phyloP scores from a whole-genome alignment of 1,140 invertebrate species.

The Scaptomyza graminum region DNA sequence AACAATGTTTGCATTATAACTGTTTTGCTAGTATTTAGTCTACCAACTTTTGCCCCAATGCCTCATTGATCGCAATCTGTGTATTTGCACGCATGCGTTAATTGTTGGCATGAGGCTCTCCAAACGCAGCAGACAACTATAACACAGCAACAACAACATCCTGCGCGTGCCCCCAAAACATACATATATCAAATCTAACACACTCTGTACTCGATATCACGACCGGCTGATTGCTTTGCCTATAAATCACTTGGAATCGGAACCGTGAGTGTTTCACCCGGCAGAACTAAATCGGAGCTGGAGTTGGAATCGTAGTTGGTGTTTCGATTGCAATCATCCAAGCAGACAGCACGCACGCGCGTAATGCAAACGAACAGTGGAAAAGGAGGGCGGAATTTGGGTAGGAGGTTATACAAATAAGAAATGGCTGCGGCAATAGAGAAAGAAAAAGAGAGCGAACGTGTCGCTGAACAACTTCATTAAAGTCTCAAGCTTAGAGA shows the following conservation, averaged over 20 bases:
- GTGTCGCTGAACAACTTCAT: conserved; percentile 66
- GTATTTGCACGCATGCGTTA: conserved; percentile 74
- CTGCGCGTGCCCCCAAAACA: conserved; percentile 80
- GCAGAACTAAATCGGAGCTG: conserved; percentile 1
- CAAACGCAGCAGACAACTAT: conserved; percentile 10
- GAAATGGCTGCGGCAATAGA: conserved; percentile 11
- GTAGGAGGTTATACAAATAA: conserved; percentile 3
- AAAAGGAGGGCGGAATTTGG: neutral
- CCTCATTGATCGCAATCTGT: conserved; percentile 57
- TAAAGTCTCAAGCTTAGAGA: conserved; percentile 31
- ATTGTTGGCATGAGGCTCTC: conserved; percentile 69
- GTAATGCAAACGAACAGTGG: conserved; percentile 47
- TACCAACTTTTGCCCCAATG: conserved; percentile 12
- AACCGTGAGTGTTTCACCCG: conserved; percentile 33
- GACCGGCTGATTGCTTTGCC: conserved; percentile 71
- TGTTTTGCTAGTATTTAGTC: conserved; percentile 13
- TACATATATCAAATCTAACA: conserved; percentile 81
- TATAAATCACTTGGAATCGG: conserved; percentile 72
- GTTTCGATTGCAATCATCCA: conserved; percentile 73
- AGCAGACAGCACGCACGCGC: conserved; percentile 77
- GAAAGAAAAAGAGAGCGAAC: conserved; percentile 6
- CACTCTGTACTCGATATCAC: conserved; percentile 71
- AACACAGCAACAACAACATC: conserved; percentile 55
- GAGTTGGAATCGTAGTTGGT: conserved; percentile 9
- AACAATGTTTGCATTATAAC: neutral